Evolutionary conservation across 2,888 invertebrate species (phyloP).

Genomic region (Sinodicranocentrus sp.): DNA sequence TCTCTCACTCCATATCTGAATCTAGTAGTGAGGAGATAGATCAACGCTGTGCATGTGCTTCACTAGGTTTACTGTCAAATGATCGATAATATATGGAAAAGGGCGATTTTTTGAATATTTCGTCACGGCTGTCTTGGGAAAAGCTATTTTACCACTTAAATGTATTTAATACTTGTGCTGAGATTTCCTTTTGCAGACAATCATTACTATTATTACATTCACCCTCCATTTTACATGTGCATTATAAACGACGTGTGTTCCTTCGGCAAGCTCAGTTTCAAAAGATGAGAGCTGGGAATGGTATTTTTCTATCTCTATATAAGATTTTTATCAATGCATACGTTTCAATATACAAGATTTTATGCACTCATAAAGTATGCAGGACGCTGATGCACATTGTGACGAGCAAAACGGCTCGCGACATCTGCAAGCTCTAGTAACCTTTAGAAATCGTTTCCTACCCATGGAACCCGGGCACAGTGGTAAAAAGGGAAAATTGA

Average conservation of each 20-base stretch:
- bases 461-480: constrained; percentile 37
- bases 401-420: constrained; percentile 71
- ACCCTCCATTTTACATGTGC: constrained; percentile 27
- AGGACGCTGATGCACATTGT: constrained; percentile 24
- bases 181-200: constrained; percentile 66
- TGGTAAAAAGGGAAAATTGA: constrained; percentile 65
- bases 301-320: background rate
- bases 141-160: constrained; percentile 70
- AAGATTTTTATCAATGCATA: constrained; percentile 36
- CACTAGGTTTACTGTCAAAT: constrained; percentile 64
- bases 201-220: constrained; percentile 23
- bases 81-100: constrained; percentile 72
- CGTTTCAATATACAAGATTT: background rate
- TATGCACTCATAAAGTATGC: background rate
- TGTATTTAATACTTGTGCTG: constrained; percentile 66
- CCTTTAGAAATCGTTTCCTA: constrained; percentile 26
- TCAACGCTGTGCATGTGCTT: constrained; percentile 53
- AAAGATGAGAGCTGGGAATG: constrained; percentile 35
- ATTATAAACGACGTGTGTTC: constrained; percentile 59
- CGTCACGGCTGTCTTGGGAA: constrained; percentile 74
- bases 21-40: constrained; percentile 28
- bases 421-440: constrained; percentile 70
- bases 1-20: constrained; percentile 25
- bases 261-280: constrained; percentile 42
- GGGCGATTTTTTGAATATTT: constrained; percentile 72